Conservation (phyloP, 2,888 invertebrate genomes). For the Nebria brevicollis region DNA sequence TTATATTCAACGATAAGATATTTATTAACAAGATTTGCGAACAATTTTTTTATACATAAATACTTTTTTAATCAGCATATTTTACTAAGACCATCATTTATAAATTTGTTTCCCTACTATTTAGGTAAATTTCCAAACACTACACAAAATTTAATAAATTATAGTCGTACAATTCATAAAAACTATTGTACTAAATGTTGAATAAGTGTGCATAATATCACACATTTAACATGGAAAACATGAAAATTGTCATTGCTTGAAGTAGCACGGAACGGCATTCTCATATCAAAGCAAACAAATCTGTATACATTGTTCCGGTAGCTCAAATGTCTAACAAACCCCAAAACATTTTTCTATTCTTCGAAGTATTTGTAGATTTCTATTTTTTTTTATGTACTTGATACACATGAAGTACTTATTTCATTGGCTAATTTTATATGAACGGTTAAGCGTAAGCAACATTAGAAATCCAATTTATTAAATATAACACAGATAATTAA, state of each 20-base stretch:
- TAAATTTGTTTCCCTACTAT: not conserved
- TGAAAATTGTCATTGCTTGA: not conserved
- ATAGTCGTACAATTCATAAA: not conserved
- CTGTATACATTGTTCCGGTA: not conserved
- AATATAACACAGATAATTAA: too few relatives aligned
- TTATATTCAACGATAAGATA: too few relatives aligned
- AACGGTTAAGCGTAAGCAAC: not conserved
- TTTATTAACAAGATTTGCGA: too few relatives aligned
- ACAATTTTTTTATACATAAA: too few relatives aligned
- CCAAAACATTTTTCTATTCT: not conserved
- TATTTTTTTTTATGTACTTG: not conserved
- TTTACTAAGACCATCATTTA: not conserved
- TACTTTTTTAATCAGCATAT: not conserved
- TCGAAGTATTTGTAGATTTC: not conserved
- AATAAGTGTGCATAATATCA: not conserved
- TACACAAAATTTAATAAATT: not conserved
- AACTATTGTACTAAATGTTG: not conserved
- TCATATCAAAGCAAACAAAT: not conserved
- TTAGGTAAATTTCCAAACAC: not conserved
- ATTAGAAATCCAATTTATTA: too few relatives aligned
- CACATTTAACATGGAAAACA: not conserved
- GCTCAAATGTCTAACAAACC: not conserved
- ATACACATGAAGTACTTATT: not conserved
- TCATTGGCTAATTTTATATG: not conserved
- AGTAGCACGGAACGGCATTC: not conserved